Percentiles rank a stretch among this genome's conserved stretches.
phyloP scores from a whole-genome alignment of 2,113 vertebrate genomes.

The Nothobranchius kuhntae region DNA sequence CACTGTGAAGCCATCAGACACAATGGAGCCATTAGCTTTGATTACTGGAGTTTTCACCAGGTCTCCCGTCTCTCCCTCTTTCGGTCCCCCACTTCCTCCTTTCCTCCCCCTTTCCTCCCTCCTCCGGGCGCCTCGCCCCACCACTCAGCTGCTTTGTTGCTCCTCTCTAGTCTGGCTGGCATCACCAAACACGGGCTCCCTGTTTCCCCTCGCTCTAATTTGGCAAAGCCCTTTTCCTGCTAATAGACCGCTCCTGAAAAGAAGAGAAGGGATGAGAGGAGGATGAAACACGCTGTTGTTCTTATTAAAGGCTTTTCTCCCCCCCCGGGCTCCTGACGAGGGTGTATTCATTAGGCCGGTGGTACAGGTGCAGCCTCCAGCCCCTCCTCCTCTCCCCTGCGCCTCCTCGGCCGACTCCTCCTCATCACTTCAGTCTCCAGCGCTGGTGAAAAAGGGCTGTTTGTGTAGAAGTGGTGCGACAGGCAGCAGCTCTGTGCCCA shows the following conservation, averaged over 20 bases:
- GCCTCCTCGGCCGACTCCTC: slow-evolving; percentile 3
- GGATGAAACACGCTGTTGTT: slow-evolving; percentile 70
- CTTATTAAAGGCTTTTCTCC: slow-evolving; percentile 51
- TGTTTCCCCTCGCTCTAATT: slow-evolving; percentile 52
- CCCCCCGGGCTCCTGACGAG: slow-evolving; percentile 4
- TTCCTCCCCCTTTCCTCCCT: slow-evolving; percentile 33
- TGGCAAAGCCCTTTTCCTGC: slow-evolving; percentile 81
- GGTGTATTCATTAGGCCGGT: slow-evolving; percentile 69
- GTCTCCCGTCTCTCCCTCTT: slow-evolving; percentile 55
- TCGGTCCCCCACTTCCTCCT: slow-evolving; percentile 30
- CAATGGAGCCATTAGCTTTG: slow-evolving; percentile 77
- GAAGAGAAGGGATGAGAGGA: slow-evolving; percentile 57
- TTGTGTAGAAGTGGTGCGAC: slow-evolving; percentile 57
- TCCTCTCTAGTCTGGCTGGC: slow-evolving; percentile 77
- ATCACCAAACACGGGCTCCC: slow-evolving; percentile 67
- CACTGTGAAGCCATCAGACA: slow-evolving; percentile 72
- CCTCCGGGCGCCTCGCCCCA: slow-evolving; percentile 23
- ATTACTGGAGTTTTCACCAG: slow-evolving; percentile 71
- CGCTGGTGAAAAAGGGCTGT: slow-evolving; percentile 50
- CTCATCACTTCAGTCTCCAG: not conserved
- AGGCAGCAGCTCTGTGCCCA: slow-evolving; percentile 70
- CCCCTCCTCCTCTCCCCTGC: slow-evolving; percentile 35
- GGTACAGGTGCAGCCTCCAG: slow-evolving; percentile 77
- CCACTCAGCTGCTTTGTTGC: slow-evolving; percentile 77
- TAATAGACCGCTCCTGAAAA: slow-evolving; percentile 77